phyloP scores from a whole-genome alignment of 2,888 invertebrate genomes.

The Leptinotarsa tumamoca region DNA sequence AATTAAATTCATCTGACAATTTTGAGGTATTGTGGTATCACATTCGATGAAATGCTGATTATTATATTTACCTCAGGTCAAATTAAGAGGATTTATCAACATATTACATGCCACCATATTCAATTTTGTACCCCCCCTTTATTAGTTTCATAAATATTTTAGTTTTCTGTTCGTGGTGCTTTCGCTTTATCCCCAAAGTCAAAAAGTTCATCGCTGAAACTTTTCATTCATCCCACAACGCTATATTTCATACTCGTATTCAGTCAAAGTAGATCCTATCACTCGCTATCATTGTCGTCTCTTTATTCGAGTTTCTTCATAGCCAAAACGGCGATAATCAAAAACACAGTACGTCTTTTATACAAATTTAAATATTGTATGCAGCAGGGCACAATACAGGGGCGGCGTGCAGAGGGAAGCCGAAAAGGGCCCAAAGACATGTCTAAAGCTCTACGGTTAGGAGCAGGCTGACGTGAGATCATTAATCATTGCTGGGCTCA shows the following conservation, averaged over 20 bases:
- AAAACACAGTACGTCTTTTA: constrained; percentile 65
- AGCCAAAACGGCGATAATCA: constrained; percentile 66
- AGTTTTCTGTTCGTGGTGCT: neutral
- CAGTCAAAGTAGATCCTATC: neutral
- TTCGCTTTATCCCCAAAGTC: neutral
- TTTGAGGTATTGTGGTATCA: no score
- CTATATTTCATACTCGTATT: constrained; percentile 5
- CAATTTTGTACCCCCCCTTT: no score
- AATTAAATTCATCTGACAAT: no score
- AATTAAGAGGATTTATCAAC: no score
- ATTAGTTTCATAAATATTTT: no score
- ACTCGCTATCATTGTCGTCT: constrained; percentile 19
- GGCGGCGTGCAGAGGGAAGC: constrained; percentile 59
- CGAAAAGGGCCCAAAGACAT: constrained; percentile 64
- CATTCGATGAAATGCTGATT: no score
- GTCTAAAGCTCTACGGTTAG: constrained; percentile 67
- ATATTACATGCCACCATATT: no score
- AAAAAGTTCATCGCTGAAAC: neutral
- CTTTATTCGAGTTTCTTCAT: constrained; percentile 63
- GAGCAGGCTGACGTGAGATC: constrained; percentile 65
- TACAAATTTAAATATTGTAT: constrained; percentile 65
- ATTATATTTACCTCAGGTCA: no score
- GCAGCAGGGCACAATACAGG: constrained; percentile 61
- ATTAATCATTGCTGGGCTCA: constrained; percentile 65
- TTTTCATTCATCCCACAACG: neutral